Percentiles rank a stretch among this genome's conserved stretches.
phyloP scores from a whole-genome alignment of 2,113 vertebrate genomes.

The Zingel zingel region DNA sequence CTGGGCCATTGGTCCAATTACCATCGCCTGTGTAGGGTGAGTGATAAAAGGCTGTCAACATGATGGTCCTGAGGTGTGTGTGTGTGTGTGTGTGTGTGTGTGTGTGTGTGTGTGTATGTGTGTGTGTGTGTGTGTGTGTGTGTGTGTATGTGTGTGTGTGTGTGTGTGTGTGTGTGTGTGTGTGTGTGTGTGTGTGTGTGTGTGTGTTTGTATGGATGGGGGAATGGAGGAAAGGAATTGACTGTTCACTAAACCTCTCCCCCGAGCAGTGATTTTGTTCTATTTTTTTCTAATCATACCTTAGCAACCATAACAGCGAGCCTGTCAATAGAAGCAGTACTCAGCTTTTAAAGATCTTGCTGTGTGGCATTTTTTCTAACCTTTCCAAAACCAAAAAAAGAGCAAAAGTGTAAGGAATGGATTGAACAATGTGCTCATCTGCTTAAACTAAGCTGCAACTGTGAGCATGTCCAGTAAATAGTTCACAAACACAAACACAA shows the following conservation, averaged over 20 bases:
- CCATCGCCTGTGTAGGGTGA: constrained; percentile 93
- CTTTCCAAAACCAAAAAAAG: neutral
- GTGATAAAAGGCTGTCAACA: constrained; percentile 34
- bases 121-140: neutral
- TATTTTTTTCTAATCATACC: neutral
- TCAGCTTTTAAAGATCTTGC: neutral
- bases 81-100: neutral
- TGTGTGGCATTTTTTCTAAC: neutral
- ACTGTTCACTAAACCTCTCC: neutral
- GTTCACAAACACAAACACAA: too few species aligned
- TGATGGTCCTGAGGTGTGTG: neutral
- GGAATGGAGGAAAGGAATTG: neutral
- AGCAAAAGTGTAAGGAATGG: neutral
- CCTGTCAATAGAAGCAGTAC: neutral
- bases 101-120: neutral
- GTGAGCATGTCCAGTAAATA: neutral
- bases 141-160: neutral
- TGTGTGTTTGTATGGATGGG: neutral
- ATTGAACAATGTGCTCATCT: neutral
- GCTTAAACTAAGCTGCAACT: neutral
- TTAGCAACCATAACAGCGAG: neutral
- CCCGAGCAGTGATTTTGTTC: too few species aligned
- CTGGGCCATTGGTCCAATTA: constrained; percentile 98
- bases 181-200: neutral
- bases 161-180: neutral